These are phyloP conservation scores for Vimba vimba DNA, from an alignment of 2,113 vertebrate genomes.

Conservation along the genomic window DNA sequence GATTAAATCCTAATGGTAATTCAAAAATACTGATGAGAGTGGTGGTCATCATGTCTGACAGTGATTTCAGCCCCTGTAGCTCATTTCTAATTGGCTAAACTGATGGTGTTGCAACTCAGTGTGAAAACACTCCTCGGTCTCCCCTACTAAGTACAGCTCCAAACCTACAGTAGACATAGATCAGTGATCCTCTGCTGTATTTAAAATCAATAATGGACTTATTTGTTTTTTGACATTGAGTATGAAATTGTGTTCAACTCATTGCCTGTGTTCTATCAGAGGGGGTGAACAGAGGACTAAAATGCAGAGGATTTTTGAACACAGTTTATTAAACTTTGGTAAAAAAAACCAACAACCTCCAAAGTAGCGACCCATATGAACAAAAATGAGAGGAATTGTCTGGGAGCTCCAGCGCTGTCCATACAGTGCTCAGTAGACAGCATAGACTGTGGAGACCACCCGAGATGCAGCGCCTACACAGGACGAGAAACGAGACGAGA, in stretches of 20 bases:
- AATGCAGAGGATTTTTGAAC: no score
- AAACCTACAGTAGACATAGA: background rate
- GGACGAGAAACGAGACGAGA: no score
- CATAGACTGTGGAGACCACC: no score
- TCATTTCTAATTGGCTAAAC: slow-evolving; percentile 23
- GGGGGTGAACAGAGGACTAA: no score
- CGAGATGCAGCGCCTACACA: no score
- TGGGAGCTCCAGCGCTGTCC: no score
- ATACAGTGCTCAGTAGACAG: no score
- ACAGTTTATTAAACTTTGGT: no score
- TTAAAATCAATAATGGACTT: background rate
- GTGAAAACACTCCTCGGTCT: slow-evolving; percentile 4
- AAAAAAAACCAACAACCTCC: no score
- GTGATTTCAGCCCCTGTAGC: slow-evolving; percentile 21
- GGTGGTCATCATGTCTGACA: slow-evolving; percentile 25
- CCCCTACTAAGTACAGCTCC: background rate
- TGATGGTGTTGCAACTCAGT: slow-evolving; percentile 8
- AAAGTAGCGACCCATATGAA: no score
- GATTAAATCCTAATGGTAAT: background rate
- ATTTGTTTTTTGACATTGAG: background rate
- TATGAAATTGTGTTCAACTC: background rate
- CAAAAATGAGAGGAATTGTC: no score
- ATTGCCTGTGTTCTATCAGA: background rate
- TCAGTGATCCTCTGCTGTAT: slow-evolving; percentile 7
- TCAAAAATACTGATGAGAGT: background rate